Base-by-base conservation (phyloP, 2,888 invertebrate species). In the Oxytorus armatus region DNA sequence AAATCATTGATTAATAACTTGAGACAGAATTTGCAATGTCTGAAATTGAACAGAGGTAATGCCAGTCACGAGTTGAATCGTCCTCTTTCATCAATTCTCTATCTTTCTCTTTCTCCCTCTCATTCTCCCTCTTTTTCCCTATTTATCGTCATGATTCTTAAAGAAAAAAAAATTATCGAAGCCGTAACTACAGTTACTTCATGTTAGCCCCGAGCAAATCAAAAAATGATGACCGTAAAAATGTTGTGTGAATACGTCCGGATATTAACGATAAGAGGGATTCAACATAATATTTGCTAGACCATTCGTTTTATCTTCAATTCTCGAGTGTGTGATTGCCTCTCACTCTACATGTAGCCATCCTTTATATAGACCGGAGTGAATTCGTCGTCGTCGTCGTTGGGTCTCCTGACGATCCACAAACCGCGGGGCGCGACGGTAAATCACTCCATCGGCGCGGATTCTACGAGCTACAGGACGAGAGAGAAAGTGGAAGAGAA, bases 381-480 rank as follows among this genome's bases (percentile, higher is more conserved):
- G 70, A 72, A 76, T 70, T 79, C 66, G 39, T 72, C 76, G 72
- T 63, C 59, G 70, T 65, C 63, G 59, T 76, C 68, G 57, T 53
- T 57, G 63, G 39, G 44, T 72, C 39, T 66, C 18, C 66, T 72
- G 76, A 72, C 66, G 68, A 76, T 55, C 47, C 39, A 59, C 42
- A 61, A 36, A 3, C 44, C n/a, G n/a, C n/a, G n/a, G n/a, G 57
- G 66, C 44, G 66, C 49, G 59, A 53, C 47, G 75, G 72, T 79
- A 79, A 79, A 79, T 79, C 76, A 72, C 18, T 65, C 51, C 74
- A 16, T 53, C 39, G 74, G 49, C 36, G 29, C 55, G 51, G 66
- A 59, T 72, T 29, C 42, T 11, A 36, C 69, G 44, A 72, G 66
- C 53, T 49, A 21, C 49, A 39, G 42, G 23, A 70, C 51, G 21